Base-by-base conservation (phyloP, 1,140 invertebrate genomes). In the Tetragonula clypearis region DNA sequence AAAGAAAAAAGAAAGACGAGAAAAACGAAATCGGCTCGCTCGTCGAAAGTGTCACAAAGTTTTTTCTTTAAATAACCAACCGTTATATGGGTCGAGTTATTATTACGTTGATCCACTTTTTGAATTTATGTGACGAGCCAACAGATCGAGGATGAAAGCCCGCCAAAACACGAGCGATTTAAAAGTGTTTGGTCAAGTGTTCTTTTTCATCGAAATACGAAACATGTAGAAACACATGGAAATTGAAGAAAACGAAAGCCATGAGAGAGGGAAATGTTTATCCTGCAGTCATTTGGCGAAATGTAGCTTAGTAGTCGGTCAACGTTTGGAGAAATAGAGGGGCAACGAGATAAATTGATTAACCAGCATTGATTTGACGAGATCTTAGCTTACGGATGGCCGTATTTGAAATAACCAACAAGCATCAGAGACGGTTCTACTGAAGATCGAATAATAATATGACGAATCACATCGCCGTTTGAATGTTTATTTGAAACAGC, bases 71-170 rank as follows among this genome's bases (percentile, higher is more conserved):
- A 92, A 92, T 92, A 91, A 86, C 88, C 81, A 72, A 60, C 71
- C 68, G 76, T 74, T 90, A 93, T 92, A 93, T 90, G 72, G 91
- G 90, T 90, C 92, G 86, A 87, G 91, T 92, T 94, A 93, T 93
- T 92, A 93, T 93, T 92, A 88, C 84, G 49, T 76, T 78, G 89
- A 89, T 92, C 91, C 90, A 91, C 65, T 80, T 85, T 87, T 82
- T 89, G 60, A 65, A 82, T 66, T 79, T 41, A 73, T 30, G 35
- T 53, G 35, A 23, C 9, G 53, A 23, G 55, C 41, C 53, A 35
- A 41, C 30, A 26, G 55, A 62, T 73, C 1, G 30, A 55, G 41
- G 35, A n/a, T 49, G 41, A 73, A 73, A 73, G 17, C 35, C 41
- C 74, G 74, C 56, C 15, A 21, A 53, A 23, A 72, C 26, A 56